These are phyloP conservation scores for Agonopterix heracliana DNA, from an alignment of 2,888 invertebrate species.

Conservation along the genomic window DNA sequence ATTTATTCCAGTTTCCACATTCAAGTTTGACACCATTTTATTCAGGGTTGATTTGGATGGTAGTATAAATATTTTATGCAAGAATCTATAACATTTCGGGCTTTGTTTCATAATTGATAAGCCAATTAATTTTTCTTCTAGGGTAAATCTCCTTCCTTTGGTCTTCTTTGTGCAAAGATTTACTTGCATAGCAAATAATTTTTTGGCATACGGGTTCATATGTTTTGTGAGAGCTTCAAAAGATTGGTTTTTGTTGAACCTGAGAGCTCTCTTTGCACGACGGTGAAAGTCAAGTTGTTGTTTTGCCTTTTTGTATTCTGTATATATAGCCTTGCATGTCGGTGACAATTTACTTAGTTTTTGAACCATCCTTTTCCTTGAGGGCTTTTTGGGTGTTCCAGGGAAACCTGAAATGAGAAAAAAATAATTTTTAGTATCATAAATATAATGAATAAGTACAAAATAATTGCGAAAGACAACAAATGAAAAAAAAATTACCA, in stretches of 20 bases:
- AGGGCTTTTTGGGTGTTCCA: too few relatives aligned
- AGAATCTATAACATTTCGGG: too few relatives aligned
- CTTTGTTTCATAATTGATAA: constrained; percentile 10
- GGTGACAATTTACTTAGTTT: neutral
- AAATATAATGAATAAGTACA: too few relatives aligned
- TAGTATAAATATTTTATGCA: constrained; percentile 18
- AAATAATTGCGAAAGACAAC: too few relatives aligned
- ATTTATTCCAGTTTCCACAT: constrained; percentile 12
- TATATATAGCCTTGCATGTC: neutral
- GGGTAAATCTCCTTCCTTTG: constrained; percentile 9
- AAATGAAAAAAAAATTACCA: too few relatives aligned
- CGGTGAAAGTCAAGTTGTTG: neutral
- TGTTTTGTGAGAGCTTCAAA: constrained; percentile 9
- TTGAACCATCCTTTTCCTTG: neutral
- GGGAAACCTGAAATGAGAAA: too few relatives aligned
- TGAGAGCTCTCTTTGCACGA: constrained; percentile 1
- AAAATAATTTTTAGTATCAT: too few relatives aligned
- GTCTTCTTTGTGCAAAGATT: constrained; percentile 7
- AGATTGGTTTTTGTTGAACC: constrained; percentile 7
- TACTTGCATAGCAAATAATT: constrained; percentile 16
- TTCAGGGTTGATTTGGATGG: constrained; percentile 13
- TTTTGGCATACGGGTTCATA: constrained; percentile 11
- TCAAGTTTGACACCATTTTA: constrained; percentile 8
- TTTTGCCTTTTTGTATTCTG: neutral
- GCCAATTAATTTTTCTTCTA: constrained; percentile 11